These are phyloP conservation scores for Teinopalpus imperialis DNA, from an alignment of 2,888 invertebrate genomes.

Conservation along the genomic window DNA sequence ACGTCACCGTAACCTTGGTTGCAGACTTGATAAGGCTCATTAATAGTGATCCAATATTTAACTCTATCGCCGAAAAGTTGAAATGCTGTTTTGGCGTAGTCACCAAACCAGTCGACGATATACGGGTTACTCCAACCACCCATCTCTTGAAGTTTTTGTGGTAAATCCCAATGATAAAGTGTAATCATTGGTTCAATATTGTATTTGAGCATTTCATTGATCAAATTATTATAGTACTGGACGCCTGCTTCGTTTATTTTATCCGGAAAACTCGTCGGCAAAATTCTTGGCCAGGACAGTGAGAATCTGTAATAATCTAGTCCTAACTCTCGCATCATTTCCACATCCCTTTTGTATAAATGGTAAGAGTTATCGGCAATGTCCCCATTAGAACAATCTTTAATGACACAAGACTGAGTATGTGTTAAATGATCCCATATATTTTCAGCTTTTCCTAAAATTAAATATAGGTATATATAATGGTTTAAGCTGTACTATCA, in stretches of 20 bases:
- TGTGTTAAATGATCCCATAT: constrained; percentile 84
- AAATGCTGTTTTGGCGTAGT: constrained; percentile 62
- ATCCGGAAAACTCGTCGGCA: constrained; percentile 77
- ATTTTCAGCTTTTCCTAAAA: constrained; percentile 73
- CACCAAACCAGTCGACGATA: constrained; percentile 62
- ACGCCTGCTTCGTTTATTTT: constrained; percentile 78
- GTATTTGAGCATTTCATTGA: constrained; percentile 79
- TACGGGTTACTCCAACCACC: constrained; percentile 74
- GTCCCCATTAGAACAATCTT: constrained; percentile 79
- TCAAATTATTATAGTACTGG: constrained; percentile 83
- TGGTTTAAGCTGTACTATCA: too few relatives aligned
- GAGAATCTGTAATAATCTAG: constrained; percentile 77
- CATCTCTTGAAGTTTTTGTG: constrained; percentile 67
- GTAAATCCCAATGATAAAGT: constrained; percentile 69
- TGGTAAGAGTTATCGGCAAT: constrained; percentile 81
- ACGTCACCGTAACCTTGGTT: constrained; percentile 60
- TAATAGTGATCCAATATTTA: constrained; percentile 79
- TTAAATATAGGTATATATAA: too few relatives aligned
- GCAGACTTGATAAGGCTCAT: constrained; percentile 70
- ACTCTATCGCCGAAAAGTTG: constrained; percentile 67
- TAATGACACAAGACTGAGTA: constrained; percentile 61
- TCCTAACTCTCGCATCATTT: constrained; percentile 58
- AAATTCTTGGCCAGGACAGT: constrained; percentile 83
- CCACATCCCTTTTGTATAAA: constrained; percentile 76
- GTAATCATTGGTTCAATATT: constrained; percentile 83